Evolutionary conservation across 2,888 invertebrate species (phyloP), one percentile per base, ranked within the genome.

Genomic region (Diploptera punctata): DNA sequence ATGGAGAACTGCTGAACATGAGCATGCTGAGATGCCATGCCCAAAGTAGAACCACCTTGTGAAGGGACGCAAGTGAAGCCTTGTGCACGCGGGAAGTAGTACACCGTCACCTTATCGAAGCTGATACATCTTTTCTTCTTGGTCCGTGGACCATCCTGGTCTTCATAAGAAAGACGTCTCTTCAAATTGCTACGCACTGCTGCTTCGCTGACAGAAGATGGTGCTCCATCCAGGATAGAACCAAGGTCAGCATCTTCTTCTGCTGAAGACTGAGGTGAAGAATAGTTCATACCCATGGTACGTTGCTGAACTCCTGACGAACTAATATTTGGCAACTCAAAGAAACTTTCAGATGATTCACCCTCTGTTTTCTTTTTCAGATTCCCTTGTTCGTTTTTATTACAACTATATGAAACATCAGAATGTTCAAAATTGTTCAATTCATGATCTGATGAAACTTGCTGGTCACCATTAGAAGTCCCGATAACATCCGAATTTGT

Each of bases 31-130:
- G 83, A 81, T 19, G 83, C 91, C 98, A 98, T 98, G 26, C 98
- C 98, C 76, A 98, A 86, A 2, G 98, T 98, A n/a, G 92, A 92
- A 3, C 93, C 93, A 71, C 94, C 94, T 84, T 93, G 92, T 5
- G 75, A 73, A 65, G 96, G 96, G 75, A 96, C 94, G 84, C 96
- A 95, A 44, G 93, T 92, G 83, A 95, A 95, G 21, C 95, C 96
- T 86, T 96, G 95, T 70, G 95, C 89, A 80, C 98, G 87, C 1
- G 95, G 95, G 84, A 99, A 98, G 84, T 98, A 98, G 83, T 90
- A 98, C 10, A 98, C 97, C 21, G 95, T 95, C 0, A 98, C 98
- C 77, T 90, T 92, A 78, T 96, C 93, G 82, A 98, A 98, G 76
- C 91, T 90, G 75, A 98, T 95, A 54, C 89, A 90, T 78, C 92